Conservation (phyloP, 2,888 invertebrate genomes). For the Tiphia femorata region DNA sequence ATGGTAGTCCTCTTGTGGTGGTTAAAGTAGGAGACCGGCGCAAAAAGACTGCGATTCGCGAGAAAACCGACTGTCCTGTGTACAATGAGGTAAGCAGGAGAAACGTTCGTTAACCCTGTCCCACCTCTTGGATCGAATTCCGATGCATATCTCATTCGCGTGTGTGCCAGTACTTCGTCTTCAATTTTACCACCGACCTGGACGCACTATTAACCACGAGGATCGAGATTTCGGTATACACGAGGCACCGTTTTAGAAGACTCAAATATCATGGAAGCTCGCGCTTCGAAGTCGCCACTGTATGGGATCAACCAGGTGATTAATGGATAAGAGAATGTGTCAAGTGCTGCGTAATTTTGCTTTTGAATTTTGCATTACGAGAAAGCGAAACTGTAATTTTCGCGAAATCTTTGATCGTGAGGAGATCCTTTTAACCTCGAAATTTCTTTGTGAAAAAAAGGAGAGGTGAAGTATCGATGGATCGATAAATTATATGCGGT, state of each 20-base stretch:
- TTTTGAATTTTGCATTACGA: too few relatives aligned
- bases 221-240: slow-evolving; percentile 74
- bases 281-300: slow-evolving; percentile 76
- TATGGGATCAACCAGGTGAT: slow-evolving; percentile 81
- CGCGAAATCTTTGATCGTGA: too few relatives aligned
- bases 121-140: too few relatives aligned
- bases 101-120: too few relatives aligned
- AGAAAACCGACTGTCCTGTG: slow-evolving; percentile 75
- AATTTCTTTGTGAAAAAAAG: too few relatives aligned
- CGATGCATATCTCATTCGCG: not conserved
- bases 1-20: slow-evolving; percentile 75
- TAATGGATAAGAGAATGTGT: too few relatives aligned
- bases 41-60: slow-evolving; percentile 73
- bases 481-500: too few relatives aligned
- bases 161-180: slow-evolving; percentile 76
- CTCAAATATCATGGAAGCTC: slow-evolving; percentile 72
- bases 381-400: too few relatives aligned
- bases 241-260: slow-evolving; percentile 52
- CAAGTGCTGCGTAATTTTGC: too few relatives aligned
- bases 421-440: too few relatives aligned
- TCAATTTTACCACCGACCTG: slow-evolving; percentile 74
- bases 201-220: slow-evolving; percentile 73
- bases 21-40: slow-evolving; percentile 75
- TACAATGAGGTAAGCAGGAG: slow-evolving; percentile 78
- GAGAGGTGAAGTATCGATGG: too few relatives aligned